These are phyloP conservation scores for Paraescarpia echinospica DNA, from an alignment of 1,140 invertebrate species.

Conservation along the genomic window DNA sequence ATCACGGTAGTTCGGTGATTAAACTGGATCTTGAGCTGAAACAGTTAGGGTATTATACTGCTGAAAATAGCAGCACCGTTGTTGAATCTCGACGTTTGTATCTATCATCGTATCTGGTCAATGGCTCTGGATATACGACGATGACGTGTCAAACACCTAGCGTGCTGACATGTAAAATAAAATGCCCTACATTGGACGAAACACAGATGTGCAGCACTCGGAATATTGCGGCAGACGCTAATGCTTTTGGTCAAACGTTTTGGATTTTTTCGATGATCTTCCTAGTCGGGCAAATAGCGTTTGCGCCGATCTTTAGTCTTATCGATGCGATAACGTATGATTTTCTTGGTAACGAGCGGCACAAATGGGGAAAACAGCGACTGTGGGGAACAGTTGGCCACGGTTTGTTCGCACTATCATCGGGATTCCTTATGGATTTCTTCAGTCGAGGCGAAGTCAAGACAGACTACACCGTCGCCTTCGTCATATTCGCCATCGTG, in stretches of 20 bases:
- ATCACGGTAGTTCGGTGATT: neutral
- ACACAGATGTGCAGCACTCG: neutral
- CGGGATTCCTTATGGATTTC: slow-evolving; percentile 45
- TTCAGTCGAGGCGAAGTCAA: slow-evolving; percentile 26
- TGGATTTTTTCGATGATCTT: slow-evolving; percentile 39
- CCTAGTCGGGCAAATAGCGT: slow-evolving; percentile 32
- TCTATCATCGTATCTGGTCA: neutral
- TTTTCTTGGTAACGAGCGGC: slow-evolving; percentile 34
- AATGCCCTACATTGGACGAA: neutral
- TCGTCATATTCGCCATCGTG: slow-evolving; percentile 39
- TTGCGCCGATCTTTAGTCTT: slow-evolving; percentile 35
- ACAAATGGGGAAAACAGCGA: slow-evolving; percentile 75
- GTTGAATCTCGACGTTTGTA: neutral
- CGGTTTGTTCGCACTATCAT: slow-evolving; percentile 39
- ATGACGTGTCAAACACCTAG: neutral
- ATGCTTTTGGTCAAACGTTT: slow-evolving; percentile 30
- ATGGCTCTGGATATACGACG: neutral
- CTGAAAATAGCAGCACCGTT: neutral
- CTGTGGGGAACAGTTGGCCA: slow-evolving; percentile 55
- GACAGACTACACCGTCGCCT: slow-evolving; percentile 17
- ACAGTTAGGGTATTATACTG: no score
- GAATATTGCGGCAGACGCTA: neutral
- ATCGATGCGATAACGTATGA: slow-evolving; percentile 40
- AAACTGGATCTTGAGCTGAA: neutral
- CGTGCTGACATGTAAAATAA: neutral